phyloP scores from a whole-genome alignment of 2,888 invertebrate genomes.

The Netelia fuscicornis region DNA sequence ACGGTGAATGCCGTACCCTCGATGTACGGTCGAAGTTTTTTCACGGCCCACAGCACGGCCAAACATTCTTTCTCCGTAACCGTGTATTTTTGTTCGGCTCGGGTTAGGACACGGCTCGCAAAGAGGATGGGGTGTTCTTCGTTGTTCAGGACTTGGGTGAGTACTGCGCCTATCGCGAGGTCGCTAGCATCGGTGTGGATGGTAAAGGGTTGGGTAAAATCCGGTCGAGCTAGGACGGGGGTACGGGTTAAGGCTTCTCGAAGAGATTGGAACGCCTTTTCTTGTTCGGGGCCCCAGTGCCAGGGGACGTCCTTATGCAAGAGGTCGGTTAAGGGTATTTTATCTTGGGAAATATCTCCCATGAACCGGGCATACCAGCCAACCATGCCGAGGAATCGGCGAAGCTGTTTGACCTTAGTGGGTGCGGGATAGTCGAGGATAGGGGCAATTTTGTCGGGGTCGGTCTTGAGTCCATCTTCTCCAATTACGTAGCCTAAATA shows the following conservation, averaged over 20 bases:
- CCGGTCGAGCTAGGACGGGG: slow-evolving; percentile 39
- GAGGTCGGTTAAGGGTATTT: neutral
- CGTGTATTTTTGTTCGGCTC: slow-evolving; percentile 63
- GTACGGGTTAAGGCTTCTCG: slow-evolving; percentile 7
- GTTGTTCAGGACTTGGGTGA: neutral
- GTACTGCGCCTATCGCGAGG: neutral
- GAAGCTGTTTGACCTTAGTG: too few relatives aligned
- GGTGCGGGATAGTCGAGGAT: slow-evolving; percentile 25
- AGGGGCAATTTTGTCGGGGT: too few relatives aligned
- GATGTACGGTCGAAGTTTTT: slow-evolving; percentile 65
- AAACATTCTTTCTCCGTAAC: slow-evolving; percentile 69
- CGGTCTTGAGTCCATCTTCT: too few relatives aligned
- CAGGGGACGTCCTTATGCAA: slow-evolving; percentile 14
- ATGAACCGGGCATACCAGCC: slow-evolving; percentile 25
- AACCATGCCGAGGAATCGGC: slow-evolving; percentile 48
- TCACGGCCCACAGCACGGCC: slow-evolving; percentile 61
- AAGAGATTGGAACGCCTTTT: slow-evolving; percentile 35
- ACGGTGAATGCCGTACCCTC: slow-evolving; percentile 68
- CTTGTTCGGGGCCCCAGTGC: slow-evolving; percentile 29
- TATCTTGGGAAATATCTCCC: neutral
- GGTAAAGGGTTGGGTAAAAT: slow-evolving; percentile 32
- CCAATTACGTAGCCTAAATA: too few relatives aligned
- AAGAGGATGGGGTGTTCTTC: slow-evolving; percentile 65
- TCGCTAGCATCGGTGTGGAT: slow-evolving; percentile 44
- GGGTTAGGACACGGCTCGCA: slow-evolving; percentile 55